Evolutionary conservation across 2,888 invertebrate species (phyloP).

Genomic region (Tiphia femorata): DNA sequence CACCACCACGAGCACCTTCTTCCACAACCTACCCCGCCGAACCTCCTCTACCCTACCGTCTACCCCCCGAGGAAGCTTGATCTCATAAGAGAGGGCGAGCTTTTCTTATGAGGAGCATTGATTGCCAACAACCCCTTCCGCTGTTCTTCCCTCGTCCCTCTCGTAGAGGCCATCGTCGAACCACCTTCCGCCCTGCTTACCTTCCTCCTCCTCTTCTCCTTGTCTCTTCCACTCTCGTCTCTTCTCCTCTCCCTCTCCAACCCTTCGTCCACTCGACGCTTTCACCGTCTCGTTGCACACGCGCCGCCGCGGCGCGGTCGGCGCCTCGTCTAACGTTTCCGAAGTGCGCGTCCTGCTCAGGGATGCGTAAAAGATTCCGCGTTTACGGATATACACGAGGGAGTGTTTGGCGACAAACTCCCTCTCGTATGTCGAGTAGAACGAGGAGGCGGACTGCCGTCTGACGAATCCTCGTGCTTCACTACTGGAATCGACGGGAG

Average conservation of each 20-base stretch:
- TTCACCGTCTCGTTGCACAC: too few species aligned
- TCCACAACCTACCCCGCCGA: neutral
- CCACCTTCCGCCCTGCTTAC: slow-evolving; percentile 16
- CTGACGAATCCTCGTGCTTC: too few species aligned
- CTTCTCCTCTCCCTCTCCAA: slow-evolving; percentile 11
- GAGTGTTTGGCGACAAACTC: slow-evolving; percentile 3
- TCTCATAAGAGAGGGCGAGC: slow-evolving; percentile 60
- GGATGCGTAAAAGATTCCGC: slow-evolving; percentile 18
- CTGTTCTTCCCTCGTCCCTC: slow-evolving; percentile 18
- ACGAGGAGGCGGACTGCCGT: too few species aligned
- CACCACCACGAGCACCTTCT: too few species aligned
- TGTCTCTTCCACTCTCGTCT: slow-evolving; percentile 10
- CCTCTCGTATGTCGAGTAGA: too few species aligned
- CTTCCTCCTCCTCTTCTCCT: slow-evolving; percentile 30
- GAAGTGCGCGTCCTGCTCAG: slow-evolving; percentile 13
- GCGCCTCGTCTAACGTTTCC: too few species aligned
- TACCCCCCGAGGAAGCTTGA: slow-evolving; percentile 43
- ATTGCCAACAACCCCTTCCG: slow-evolving; percentile 65
- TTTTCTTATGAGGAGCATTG: slow-evolving; percentile 67
- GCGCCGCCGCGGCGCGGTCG: too few species aligned
- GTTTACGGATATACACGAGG: slow-evolving; percentile 13
- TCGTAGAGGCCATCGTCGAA: slow-evolving; percentile 5
- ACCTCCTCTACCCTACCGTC: neutral
- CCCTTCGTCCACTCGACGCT: too few species aligned
- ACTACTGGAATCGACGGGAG: too few species aligned